Conservation (phyloP, 2,113 vertebrate genomes). For the Harpagus bidentatus region DNA sequence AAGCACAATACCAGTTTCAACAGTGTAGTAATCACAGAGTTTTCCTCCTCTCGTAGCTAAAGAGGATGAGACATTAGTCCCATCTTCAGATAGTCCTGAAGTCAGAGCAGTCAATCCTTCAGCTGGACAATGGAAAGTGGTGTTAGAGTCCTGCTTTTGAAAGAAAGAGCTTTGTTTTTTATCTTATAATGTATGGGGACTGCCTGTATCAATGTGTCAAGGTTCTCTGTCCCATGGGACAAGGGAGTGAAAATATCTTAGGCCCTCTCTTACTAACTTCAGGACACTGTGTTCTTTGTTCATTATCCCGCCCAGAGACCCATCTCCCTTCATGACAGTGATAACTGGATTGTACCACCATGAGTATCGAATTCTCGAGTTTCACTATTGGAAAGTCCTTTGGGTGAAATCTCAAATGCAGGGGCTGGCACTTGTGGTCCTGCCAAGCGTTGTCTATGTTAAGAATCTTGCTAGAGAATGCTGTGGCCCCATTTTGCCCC, state of each 20-base stretch:
- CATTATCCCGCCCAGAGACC: not conserved
- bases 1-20: not conserved
- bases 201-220: not conserved
- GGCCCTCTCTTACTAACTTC: not conserved
- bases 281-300: not conserved
- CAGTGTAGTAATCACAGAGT: not conserved
- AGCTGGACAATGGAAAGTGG: not conserved
- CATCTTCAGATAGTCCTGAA: not conserved
- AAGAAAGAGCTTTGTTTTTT: not conserved
- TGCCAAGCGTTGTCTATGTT: not conserved
- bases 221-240: not conserved
- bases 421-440: not conserved
- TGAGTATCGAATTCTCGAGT: fast-evolving
- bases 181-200: not conserved
- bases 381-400: not conserved
- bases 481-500: not conserved
- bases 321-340: not conserved
- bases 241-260: not conserved
- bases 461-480: not conserved
- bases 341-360: not conserved
- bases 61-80: not conserved
- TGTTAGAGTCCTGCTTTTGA: not conserved
- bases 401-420: not conserved
- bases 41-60: not conserved
- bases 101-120: not conserved